Percentiles rank a stretch among this genome's conserved stretches.
Evolutionary conservation across 2,113 vertebrate species (phyloP).

Genomic region (Rhinoderma darwinii): DNA sequence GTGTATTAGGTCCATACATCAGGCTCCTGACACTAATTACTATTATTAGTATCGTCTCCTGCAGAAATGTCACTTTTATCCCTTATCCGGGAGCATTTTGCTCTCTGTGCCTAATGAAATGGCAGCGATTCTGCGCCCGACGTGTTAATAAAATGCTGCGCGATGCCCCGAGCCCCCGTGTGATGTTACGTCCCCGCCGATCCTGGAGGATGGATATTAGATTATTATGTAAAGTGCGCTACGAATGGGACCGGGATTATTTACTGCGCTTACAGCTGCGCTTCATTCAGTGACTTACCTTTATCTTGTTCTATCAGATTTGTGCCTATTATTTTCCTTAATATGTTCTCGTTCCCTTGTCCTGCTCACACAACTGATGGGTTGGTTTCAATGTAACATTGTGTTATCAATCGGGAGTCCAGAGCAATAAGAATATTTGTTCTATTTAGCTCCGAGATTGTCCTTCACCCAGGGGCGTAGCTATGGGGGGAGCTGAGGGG

Average conservation of each 20-base stretch:
- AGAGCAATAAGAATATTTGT: no score
- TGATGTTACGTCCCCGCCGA: background rate
- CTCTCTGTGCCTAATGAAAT: background rate
- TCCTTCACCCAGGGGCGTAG: no score
- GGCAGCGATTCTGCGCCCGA: background rate
- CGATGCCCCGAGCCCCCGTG: background rate
- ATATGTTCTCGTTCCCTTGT: background rate
- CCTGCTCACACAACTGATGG: background rate
- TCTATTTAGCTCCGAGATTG: no score
- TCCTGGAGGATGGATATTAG: background rate
- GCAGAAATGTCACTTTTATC: constrained; percentile 27
- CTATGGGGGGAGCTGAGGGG: no score
- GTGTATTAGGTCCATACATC: constrained; percentile 5
- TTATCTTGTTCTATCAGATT: background rate
- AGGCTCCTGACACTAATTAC: constrained; percentile 23
- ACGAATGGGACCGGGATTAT: background rate
- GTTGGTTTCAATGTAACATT: background rate
- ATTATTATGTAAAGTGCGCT: background rate
- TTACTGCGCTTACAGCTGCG: background rate
- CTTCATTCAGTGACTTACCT: background rate
- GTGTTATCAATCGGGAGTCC: background rate
- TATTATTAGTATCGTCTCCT: constrained; percentile 22
- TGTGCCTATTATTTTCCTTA: background rate
- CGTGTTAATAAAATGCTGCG: background rate
- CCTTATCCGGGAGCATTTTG: background rate